Conservation (phyloP, 1,140 invertebrate genomes). For the Solenopsis invicta region DNA sequence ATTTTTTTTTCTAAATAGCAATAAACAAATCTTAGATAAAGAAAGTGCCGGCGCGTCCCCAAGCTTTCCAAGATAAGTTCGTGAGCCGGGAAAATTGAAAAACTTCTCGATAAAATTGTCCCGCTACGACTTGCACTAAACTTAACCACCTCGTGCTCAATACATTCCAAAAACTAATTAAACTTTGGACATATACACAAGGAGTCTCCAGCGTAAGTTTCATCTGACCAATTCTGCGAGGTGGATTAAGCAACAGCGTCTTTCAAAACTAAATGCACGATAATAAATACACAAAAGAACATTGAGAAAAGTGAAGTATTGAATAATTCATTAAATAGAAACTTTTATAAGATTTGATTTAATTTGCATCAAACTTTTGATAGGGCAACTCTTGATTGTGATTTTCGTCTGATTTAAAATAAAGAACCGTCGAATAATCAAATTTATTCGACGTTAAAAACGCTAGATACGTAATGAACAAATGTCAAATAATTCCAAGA, state of each 20-base stretch:
- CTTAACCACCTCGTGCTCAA: slow-evolving; percentile 79
- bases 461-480: neutral
- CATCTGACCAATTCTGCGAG: slow-evolving; percentile 65
- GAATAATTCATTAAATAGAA: neutral
- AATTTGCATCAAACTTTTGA: neutral
- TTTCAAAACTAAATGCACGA: slow-evolving; percentile 40
- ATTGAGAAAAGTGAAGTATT: slow-evolving; percentile 66
- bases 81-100: slow-evolving; percentile 86
- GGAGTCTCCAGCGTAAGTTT: slow-evolving; percentile 69
- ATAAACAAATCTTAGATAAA: slow-evolving; percentile 77
- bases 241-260: slow-evolving; percentile 61
- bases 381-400: neutral
- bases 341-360: neutral
- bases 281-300: slow-evolving; percentile 57
- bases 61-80: slow-evolving; percentile 59
- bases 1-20: slow-evolving; percentile 62
- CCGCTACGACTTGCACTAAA: slow-evolving; percentile 80
- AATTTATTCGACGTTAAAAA: neutral
- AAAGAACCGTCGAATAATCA: neutral
- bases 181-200: slow-evolving; percentile 83
- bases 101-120: slow-evolving; percentile 86
- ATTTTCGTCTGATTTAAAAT: neutral
- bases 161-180: slow-evolving; percentile 87
- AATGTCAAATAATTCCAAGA: neutral
- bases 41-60: slow-evolving; percentile 61